phyloP scores from a whole-genome alignment of 2,113 vertebrate genomes.

The Nerophis ophidion region DNA sequence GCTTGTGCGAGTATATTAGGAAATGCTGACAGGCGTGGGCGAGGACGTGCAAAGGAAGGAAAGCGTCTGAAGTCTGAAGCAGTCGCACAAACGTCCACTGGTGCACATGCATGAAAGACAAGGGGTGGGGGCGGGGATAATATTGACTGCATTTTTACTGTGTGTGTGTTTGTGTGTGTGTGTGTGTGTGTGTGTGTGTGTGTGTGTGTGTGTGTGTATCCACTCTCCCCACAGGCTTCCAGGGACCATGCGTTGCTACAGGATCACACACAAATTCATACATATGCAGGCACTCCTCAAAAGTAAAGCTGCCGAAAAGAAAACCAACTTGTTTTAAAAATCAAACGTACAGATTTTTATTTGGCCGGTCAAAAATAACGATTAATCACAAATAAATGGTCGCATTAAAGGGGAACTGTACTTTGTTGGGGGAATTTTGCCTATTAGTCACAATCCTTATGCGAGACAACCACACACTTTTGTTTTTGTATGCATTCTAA shows the following conservation, averaged over 20 bases:
- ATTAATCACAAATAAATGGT: too few species aligned
- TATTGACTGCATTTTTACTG: neutral
- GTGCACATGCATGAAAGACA: conserved; percentile 9
- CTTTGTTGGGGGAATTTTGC: too few species aligned
- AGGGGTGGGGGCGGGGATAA: neutral
- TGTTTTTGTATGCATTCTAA: too few species aligned
- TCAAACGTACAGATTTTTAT: too few species aligned
- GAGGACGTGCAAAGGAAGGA: conserved; percentile 34
- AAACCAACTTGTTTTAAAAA: neutral
- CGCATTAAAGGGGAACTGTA: too few species aligned
- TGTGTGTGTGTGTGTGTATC: conserved; percentile 9
- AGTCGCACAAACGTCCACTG: neutral
- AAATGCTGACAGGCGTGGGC: conserved; percentile 16
- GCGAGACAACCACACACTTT: too few species aligned
- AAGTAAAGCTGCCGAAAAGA: neutral
- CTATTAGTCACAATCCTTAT: too few species aligned
- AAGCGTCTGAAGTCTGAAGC: conserved; percentile 5
- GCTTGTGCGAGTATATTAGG: neutral
- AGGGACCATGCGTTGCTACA: neutral
- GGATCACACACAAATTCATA: neutral
- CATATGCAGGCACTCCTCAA: neutral
- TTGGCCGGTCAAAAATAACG: too few species aligned
- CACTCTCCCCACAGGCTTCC: neutral
- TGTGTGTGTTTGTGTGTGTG: neutral
- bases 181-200: neutral